phyloP scores from a whole-genome alignment of 2,797 vertebrate genomes.

The Mycteria americana region DNA sequence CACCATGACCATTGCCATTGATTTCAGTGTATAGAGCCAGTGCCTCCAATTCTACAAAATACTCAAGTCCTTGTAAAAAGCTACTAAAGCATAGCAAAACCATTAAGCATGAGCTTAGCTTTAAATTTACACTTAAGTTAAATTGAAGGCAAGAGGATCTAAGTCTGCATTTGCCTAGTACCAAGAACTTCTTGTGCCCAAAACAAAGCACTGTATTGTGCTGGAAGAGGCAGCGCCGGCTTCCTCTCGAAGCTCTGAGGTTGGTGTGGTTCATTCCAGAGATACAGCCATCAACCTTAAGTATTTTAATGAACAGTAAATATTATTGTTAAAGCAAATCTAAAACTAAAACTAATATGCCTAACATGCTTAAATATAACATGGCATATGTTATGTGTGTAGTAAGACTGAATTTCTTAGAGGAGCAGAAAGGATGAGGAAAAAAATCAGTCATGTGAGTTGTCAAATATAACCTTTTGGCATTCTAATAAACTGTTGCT shows the following conservation, averaged over 20 bases:
- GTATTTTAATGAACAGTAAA: not conserved
- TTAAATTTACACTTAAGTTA: not conserved
- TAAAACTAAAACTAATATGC: not conserved
- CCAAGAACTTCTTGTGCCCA: not conserved
- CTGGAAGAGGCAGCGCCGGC: not conserved
- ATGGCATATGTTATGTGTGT: not conserved
- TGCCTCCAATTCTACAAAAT: not conserved
- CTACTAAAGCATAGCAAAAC: not conserved
- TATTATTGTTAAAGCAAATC: not conserved
- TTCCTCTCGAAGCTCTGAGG: not conserved
- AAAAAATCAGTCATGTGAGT: conserved; percentile 81
- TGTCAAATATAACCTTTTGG: conserved; percentile 84
- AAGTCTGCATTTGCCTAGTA: not conserved
- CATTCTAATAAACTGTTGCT: conserved; percentile 83
- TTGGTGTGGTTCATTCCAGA: not conserved
- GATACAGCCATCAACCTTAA: not conserved
- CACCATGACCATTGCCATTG: not conserved
- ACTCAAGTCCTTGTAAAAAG: not conserved
- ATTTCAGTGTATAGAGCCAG: not conserved
- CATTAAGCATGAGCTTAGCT: not conserved
- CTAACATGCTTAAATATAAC: conserved; percentile 2
- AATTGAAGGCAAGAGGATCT: not conserved
- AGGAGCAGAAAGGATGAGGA: conserved; percentile 60
- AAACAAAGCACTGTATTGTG: not conserved
- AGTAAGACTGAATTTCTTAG: conserved; percentile 57